Evolutionary conservation across 2,797 vertebrate species (phyloP).

Genomic region (Intellagama lesueurii): DNA sequence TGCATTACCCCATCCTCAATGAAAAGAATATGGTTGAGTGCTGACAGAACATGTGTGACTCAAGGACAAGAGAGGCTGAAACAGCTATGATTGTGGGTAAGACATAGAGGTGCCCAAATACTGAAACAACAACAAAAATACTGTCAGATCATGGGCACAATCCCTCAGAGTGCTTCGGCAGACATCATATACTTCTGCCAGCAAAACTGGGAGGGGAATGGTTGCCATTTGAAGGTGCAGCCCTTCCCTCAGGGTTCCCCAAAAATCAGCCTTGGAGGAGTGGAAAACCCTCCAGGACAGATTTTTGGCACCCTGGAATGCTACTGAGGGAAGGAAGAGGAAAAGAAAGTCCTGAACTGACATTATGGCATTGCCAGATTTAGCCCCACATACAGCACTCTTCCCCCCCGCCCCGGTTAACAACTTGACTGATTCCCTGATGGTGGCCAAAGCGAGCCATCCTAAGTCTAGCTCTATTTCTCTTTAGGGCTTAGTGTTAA

Average conservation of each 20-base stretch:
- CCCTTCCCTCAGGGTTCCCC: background rate
- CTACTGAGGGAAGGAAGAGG: no score
- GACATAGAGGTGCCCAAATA: background rate
- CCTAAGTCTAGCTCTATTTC: no score
- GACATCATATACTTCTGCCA: background rate
- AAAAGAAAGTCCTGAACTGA: no score
- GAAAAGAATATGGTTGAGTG: background rate
- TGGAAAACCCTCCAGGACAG: background rate
- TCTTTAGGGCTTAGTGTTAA: no score
- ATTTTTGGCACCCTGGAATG: no score
- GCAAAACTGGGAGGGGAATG: background rate
- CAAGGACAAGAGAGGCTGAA: background rate
- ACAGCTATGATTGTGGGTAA: background rate
- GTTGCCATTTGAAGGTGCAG: no score
- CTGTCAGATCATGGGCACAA: background rate
- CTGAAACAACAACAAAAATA: background rate
- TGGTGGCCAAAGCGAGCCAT: no score
- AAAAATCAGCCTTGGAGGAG: background rate
- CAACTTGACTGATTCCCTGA: no score
- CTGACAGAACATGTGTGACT: background rate
- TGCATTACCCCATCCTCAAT: background rate
- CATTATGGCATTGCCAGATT: no score
- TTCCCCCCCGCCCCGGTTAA: no score
- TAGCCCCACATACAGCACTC: no score
- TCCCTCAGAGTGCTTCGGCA: background rate